Evolutionary conservation across 2,797 vertebrate species (phyloP).

Genomic region (Merluccius polli): DNA sequence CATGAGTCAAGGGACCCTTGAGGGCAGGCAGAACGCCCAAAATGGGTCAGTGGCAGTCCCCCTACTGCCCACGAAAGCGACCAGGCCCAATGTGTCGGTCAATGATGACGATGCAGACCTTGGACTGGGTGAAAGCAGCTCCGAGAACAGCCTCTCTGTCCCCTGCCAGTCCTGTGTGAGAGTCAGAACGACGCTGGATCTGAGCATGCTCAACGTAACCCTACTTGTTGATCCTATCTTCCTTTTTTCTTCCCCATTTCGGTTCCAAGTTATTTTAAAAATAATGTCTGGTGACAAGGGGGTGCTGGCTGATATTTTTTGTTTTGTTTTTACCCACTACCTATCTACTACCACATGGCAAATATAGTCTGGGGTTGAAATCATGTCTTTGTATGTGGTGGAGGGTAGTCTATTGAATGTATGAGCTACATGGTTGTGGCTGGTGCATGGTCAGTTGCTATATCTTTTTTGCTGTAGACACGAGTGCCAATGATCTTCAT

Average conservation of each 20-base stretch:
- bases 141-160: slow-evolving; percentile 57
- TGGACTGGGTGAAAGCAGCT: slow-evolving; percentile 62
- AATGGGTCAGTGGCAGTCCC: background rate
- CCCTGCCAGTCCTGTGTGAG: slow-evolving; percentile 25
- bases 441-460: background rate
- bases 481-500: background rate
- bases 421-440: background rate
- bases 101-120: slow-evolving; percentile 45
- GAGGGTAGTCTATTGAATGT: background rate
- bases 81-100: background rate
- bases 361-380: background rate
- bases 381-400: background rate
- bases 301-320: background rate
- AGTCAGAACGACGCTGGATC: slow-evolving; percentile 62
- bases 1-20: background rate
- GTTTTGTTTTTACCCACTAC: background rate
- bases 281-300: background rate
- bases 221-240: background rate
- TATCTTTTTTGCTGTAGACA: background rate
- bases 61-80: slow-evolving; percentile 44
- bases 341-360: background rate
- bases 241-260: background rate
- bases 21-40: slow-evolving; percentile 20
- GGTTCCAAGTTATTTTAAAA: background rate
- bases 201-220: slow-evolving; percentile 20